These are phyloP conservation scores for Pachypeltis micranthus DNA, from an alignment of 1,140 invertebrate species.

Conservation along the genomic window DNA sequence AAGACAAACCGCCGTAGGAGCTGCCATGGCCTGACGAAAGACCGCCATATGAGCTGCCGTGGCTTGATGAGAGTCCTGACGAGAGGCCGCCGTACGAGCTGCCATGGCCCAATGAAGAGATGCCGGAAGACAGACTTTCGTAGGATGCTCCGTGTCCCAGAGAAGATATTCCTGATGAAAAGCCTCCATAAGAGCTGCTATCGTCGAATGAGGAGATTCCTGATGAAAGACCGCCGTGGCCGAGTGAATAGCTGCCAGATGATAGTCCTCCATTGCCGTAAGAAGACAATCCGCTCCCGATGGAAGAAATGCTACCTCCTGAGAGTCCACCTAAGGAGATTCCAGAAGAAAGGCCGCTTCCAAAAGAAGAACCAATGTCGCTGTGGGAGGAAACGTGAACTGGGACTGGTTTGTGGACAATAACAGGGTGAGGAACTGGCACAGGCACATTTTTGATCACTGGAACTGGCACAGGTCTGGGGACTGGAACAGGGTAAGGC, in stretches of 20 bases:
- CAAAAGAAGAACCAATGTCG: not conserved
- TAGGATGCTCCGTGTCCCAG: not conserved
- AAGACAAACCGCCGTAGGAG: not conserved
- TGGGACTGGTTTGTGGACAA: not conserved
- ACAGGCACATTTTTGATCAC: constrained; percentile 3
- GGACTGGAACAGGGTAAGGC: constrained; percentile 14
- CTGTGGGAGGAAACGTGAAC: constrained; percentile 1
- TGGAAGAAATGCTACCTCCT: not conserved
- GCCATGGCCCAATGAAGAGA: not conserved
- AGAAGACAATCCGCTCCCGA: not conserved
- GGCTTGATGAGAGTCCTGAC: not conserved
- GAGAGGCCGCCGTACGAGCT: not conserved
- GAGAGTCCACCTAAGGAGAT: constrained; percentile 2
- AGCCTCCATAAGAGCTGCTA: not conserved
- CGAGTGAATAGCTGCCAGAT: not conserved
- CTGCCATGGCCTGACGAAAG: not conserved
- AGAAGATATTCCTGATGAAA: not conserved
- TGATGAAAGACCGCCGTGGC: not conserved
- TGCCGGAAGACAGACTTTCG: not conserved
- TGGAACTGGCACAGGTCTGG: constrained; percentile 36
- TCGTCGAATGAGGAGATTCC: not conserved
- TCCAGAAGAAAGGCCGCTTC: not conserved
- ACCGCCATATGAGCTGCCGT: not conserved
- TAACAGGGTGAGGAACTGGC: not conserved
- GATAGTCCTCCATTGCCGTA: not conserved